A percentile compares a stretch with the other conserved stretches of the same genome.
Evolutionary conservation across 2,797 vertebrate genomes (phyloP).

Genomic region (Sorex maritimensis): DNA sequence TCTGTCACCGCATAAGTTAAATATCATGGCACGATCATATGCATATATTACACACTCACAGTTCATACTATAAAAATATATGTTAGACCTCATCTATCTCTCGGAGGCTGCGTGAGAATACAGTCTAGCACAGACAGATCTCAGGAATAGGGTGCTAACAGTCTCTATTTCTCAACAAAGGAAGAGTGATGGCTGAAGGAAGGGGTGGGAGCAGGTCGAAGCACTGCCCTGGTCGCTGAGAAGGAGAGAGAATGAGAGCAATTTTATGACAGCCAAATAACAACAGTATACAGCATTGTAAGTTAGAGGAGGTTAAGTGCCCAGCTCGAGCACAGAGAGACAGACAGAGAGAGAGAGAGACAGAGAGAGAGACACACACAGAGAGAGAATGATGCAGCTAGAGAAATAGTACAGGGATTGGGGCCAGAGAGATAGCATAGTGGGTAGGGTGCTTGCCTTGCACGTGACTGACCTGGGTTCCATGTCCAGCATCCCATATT

Average conservation of each 20-base stretch:
- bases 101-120: too few relatives aligned
- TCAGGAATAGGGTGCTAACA: background rate
- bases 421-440: too few relatives aligned
- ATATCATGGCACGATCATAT: background rate
- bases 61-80: conserved; percentile 16
- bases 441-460: too few relatives aligned
- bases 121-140: background rate
- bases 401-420: too few relatives aligned
- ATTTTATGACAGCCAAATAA: background rate
- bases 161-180: background rate
- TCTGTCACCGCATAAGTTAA: background rate
- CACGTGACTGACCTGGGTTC: too few relatives aligned
- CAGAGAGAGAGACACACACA: too few relatives aligned
- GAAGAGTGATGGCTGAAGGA: background rate
- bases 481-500: too few relatives aligned
- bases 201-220: background rate
- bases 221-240: background rate
- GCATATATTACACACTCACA: background rate
- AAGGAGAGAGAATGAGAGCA: background rate
- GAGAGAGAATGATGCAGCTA: background rate
- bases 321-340: background rate
- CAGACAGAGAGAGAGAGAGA: background rate
- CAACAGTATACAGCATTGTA: background rate
- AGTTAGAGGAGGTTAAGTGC: background rate
- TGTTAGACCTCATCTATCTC: background rate